These are phyloP conservation scores for Drosophila trichaetosa DNA, from an alignment of 2,888 invertebrate genomes.

Conservation along the genomic window DNA sequence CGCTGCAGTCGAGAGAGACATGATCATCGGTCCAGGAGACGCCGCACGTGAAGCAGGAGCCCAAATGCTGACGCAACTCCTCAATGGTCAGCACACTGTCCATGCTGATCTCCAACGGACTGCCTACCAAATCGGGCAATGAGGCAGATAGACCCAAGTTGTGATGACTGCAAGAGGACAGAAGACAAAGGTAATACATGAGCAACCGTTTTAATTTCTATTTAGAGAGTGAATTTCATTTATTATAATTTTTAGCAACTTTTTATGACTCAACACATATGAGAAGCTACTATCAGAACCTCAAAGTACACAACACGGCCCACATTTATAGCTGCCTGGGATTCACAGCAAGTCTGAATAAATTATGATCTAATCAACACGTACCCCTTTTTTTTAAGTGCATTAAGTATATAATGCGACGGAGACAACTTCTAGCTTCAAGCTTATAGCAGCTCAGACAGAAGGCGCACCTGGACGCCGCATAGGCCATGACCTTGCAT, in stretches of 20 bases:
- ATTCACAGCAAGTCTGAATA: neutral
- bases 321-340: neutral
- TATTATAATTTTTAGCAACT: neutral
- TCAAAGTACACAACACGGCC: neutral
- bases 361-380: constrained; percentile 1
- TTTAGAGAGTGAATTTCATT: neutral
- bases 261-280: neutral
- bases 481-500: constrained; percentile 66
- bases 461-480: constrained; percentile 36
- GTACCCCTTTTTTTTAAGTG: neutral
- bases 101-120: constrained; percentile 83
- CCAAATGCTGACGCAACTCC: constrained; percentile 89
- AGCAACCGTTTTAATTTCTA: constrained; percentile 13
- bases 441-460: neutral
- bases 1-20: constrained; percentile 91
- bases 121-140: constrained; percentile 84
- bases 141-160: constrained; percentile 84
- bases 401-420: neutral
- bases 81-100: constrained; percentile 89
- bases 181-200: constrained; percentile 8
- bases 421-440: constrained; percentile 2
- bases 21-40: constrained; percentile 92
- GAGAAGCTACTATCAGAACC: neutral
- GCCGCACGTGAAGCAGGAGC: constrained; percentile 92
- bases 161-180: constrained; percentile 80